Conservation (phyloP, 2,113 vertebrate species). For the Holacanthus passer region DNA sequence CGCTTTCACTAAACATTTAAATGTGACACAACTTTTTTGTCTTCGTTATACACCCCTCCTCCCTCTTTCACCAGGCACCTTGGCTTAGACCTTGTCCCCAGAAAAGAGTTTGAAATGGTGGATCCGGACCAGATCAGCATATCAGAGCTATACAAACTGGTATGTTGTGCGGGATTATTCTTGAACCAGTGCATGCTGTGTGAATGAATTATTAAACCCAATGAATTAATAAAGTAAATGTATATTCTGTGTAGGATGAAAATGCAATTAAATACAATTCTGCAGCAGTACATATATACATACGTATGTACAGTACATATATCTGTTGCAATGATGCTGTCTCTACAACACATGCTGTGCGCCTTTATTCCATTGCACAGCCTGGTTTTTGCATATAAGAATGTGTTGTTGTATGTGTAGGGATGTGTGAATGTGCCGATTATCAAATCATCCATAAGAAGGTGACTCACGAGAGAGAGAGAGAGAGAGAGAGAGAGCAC, state of each 20-base stretch:
- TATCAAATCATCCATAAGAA: slow-evolving; percentile 75
- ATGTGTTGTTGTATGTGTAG: slow-evolving; percentile 57
- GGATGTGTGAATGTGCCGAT: slow-evolving; percentile 68
- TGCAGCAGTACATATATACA: slow-evolving; percentile 28
- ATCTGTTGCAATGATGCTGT: slow-evolving; percentile 27
- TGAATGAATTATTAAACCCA: slow-evolving; percentile 39
- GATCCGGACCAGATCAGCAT: slow-evolving; percentile 98
- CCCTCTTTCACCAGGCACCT: slow-evolving; percentile 87
- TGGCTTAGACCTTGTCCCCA: slow-evolving; percentile 95
- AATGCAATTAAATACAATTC: slow-evolving; percentile 20
- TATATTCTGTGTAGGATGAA: slow-evolving; percentile 30
- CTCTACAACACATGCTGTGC: not conserved
- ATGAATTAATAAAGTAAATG: slow-evolving; percentile 28
- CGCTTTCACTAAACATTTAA: not conserved
- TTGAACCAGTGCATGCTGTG: slow-evolving; percentile 26
- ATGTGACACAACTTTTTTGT: not conserved
- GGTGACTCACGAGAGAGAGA: slow-evolving; percentile 65
- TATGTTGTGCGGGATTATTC: slow-evolving; percentile 69
- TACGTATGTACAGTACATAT: no score
- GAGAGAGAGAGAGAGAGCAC: slow-evolving; percentile 49
- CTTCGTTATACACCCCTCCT: not conserved
- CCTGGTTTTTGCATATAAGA: slow-evolving; percentile 39
- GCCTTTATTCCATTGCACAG: not conserved
- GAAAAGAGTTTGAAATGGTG: slow-evolving; percentile 98
- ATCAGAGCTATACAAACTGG: slow-evolving; percentile 98